phyloP scores from a whole-genome alignment of 1,140 invertebrate species.

The Bradynema listronoti region DNA sequence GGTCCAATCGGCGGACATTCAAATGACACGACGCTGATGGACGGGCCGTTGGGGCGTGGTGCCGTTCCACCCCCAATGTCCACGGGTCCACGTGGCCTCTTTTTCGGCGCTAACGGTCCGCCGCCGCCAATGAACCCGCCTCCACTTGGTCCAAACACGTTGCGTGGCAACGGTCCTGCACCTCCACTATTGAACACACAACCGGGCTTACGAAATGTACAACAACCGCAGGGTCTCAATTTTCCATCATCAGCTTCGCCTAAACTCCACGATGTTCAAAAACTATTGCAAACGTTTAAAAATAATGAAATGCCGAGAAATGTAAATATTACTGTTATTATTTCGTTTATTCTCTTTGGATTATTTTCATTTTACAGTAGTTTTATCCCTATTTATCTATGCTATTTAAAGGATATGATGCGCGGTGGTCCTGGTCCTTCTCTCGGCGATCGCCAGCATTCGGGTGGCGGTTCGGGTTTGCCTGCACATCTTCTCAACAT shows the following conservation, averaged over 20 bases:
- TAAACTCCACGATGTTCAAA: slow-evolving; percentile 5
- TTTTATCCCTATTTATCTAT: too few species aligned
- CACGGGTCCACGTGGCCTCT: not conserved
- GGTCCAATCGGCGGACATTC: not conserved
- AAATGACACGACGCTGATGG: not conserved
- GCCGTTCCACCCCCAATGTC: not conserved
- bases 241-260: not conserved
- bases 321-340: too few species aligned
- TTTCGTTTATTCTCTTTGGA: not conserved
- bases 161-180: not conserved
- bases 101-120: too few species aligned
- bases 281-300: slow-evolving; percentile 2
- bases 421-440: not conserved
- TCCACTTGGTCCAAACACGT: not conserved
- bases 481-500: not conserved
- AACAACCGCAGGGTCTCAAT: too few species aligned
- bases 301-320: too few species aligned
- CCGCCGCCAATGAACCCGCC: too few species aligned
- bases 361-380: not conserved
- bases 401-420: too few species aligned
- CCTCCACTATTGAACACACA: too few species aligned
- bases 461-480: not conserved
- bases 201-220: too few species aligned
- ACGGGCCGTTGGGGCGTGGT: slow-evolving; percentile 20
- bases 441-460: not conserved